Conservation (phyloP, 2,888 invertebrate species). For the Ommatoiulus sabulosus region DNA sequence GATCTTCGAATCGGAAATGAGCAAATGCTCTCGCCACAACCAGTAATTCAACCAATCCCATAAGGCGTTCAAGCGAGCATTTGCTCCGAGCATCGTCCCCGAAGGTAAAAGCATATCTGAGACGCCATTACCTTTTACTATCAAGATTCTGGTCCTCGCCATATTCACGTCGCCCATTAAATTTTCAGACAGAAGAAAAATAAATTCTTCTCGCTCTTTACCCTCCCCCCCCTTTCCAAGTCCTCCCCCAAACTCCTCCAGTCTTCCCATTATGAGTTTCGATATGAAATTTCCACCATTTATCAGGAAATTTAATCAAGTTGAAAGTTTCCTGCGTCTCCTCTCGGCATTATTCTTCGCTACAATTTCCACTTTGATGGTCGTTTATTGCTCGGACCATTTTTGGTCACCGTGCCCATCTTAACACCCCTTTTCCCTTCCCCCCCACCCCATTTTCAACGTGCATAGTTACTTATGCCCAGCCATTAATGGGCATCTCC, state of each 20-base stretch:
- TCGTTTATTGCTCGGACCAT: not conserved
- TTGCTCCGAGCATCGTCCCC: too few species aligned
- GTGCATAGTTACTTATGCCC: conserved; percentile 1
- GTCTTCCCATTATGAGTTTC: not conserved
- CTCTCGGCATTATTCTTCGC: not conserved
- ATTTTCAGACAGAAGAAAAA: not conserved
- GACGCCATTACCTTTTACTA: too few species aligned
- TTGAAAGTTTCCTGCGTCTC: not conserved
- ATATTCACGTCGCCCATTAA: not conserved
- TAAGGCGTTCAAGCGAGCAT: too few species aligned
- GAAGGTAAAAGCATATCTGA: too few species aligned
- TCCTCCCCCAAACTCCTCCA: too few species aligned
- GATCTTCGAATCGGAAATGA: too few species aligned
- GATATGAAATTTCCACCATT: conserved; percentile 6
- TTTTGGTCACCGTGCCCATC: not conserved
- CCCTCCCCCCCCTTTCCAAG: too few species aligned
- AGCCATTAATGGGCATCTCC: not conserved
- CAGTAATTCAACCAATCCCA: too few species aligned
- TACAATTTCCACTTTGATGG: not conserved
- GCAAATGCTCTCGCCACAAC: too few species aligned
- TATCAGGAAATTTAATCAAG: conserved; percentile 15
- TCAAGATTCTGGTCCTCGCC: too few species aligned
- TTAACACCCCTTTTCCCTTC: not conserved
- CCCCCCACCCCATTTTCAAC: too few species aligned
- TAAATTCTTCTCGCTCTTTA: not conserved